Conservation (phyloP, 2,797 vertebrate genomes). For the Micropoecilia bifurca region DNA sequence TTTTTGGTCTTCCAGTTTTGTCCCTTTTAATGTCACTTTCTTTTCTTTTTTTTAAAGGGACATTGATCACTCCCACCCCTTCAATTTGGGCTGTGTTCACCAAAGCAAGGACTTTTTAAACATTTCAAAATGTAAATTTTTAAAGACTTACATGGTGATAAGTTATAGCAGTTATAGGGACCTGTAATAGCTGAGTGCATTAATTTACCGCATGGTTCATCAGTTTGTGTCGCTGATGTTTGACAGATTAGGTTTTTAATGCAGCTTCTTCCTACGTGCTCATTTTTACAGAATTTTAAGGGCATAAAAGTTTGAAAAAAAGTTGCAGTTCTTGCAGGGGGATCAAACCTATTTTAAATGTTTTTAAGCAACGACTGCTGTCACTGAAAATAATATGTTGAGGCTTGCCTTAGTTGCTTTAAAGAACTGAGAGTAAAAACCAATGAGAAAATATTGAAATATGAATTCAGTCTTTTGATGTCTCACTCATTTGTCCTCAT, state of each 20-base stretch:
- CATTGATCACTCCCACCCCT: conserved; percentile 38
- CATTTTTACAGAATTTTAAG: conserved; percentile 9
- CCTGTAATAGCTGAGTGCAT: conserved; percentile 4
- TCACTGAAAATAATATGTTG: conserved; percentile 20
- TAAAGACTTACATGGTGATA: conserved; percentile 36
- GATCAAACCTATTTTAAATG: neutral
- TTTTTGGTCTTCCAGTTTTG: conserved; percentile 27
- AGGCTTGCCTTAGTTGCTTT: conserved; percentile 18
- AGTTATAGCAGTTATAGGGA: conserved; percentile 25
- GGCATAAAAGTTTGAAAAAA: conserved; percentile 4
- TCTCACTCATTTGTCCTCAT: conserved; percentile 42
- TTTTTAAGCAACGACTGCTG: conserved; percentile 5
- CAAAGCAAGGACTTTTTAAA: conserved; percentile 59
- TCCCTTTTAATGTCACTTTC: neutral
- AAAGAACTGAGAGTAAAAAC: conserved; percentile 24
- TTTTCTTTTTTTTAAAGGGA: neutral
- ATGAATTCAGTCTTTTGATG: conserved; percentile 41
- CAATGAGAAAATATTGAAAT: conserved; percentile 22
- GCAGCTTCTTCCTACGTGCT: conserved; percentile 17
- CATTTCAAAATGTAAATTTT: conserved; percentile 34
- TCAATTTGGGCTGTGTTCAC: conserved; percentile 58
- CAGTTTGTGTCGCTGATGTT: conserved; percentile 28
- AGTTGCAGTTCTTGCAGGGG: neutral
- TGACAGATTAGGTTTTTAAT: conserved; percentile 4
- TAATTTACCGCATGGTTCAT: conserved; percentile 8